Evolutionary conservation across 2,888 invertebrate genomes (phyloP), one percentile per base, ranked within the genome.

Genomic region (Euproctis similis): DNA sequence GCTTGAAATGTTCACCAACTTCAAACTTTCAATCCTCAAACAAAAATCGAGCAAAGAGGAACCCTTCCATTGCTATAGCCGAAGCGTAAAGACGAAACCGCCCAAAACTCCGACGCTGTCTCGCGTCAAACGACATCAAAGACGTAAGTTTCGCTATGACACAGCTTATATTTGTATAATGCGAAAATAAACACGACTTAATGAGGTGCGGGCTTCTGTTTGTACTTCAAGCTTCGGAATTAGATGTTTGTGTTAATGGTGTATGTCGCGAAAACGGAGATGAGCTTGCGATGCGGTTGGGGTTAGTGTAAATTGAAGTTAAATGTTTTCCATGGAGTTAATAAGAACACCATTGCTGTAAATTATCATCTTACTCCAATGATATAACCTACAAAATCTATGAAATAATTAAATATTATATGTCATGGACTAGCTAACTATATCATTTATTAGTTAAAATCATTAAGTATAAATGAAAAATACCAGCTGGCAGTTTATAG

Each of bases 81-180:
- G 69, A 32, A 73, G 73, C 42, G 81, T 86, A 19, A 80, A 82
- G 53, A 80, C 76, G 31, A 87, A 87, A 57, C 87, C 87, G 16
- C 87, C 87, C 8, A 87, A 86, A 60, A 87, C 87, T 21, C 87
- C 88, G 26, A 74, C 82, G 27, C 52, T 70, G 49, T 84, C 86
- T 12, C 81, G 86, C 36, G 75, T 68, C 50, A 85, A 75, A 46
- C 72, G 81, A 60, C 84, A 77, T 59, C 86, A 85, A 61, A 76
- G 80, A 53, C 76, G 84, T 82, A 64, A 81, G 81, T 75, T 64
- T 48, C 39, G 36, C 32, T 42, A 38, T 40, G 38, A 40, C 34
- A 34, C 42, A 38, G 41, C 42, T 52, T 42, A 45, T 56, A 53
- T 59, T 54, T 56, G 53, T 53, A 45, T 50, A 46, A 50, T 51